Percentiles rank a stretch among this genome's conserved stretches.
phyloP scores from a whole-genome alignment of 2,797 vertebrate genomes.

The Furcifer pardalis region DNA sequence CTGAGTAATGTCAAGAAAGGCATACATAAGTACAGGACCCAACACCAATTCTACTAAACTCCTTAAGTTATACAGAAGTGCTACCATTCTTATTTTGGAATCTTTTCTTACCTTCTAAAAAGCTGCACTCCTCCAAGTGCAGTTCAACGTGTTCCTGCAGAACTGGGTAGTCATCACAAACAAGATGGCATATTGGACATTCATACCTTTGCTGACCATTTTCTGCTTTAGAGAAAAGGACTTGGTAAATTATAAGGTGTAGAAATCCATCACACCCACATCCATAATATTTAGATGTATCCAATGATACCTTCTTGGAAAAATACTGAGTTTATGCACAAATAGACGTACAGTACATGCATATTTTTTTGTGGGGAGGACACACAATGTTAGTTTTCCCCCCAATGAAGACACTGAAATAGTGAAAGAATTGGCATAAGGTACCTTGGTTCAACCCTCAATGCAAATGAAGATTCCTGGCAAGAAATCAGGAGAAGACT shows the following conservation, averaged over 20 bases:
- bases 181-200: conserved; percentile 87
- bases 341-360: too few species aligned
- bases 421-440: too few species aligned
- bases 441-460: too few species aligned
- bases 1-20: background rate
- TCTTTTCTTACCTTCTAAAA: conserved; percentile 72
- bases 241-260: background rate
- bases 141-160: conserved; percentile 81
- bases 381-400: too few species aligned
- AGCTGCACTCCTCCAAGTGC: conserved; percentile 77
- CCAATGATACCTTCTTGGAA: too few species aligned
- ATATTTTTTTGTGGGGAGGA: too few species aligned
- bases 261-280: background rate
- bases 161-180: conserved; percentile 75
- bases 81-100: background rate
- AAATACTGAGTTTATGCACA: too few species aligned
- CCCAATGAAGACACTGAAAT: too few species aligned
- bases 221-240: conserved; percentile 59
- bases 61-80: background rate
- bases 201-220: conserved; percentile 69
- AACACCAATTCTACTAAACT: background rate
- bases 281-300: background rate
- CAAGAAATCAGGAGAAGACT: too few species aligned
- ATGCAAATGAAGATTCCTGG: too few species aligned
- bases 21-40: background rate